Base-by-base conservation (phyloP, 2,797 vertebrate genomes). In the Melanotaenia trifasciata region DNA sequence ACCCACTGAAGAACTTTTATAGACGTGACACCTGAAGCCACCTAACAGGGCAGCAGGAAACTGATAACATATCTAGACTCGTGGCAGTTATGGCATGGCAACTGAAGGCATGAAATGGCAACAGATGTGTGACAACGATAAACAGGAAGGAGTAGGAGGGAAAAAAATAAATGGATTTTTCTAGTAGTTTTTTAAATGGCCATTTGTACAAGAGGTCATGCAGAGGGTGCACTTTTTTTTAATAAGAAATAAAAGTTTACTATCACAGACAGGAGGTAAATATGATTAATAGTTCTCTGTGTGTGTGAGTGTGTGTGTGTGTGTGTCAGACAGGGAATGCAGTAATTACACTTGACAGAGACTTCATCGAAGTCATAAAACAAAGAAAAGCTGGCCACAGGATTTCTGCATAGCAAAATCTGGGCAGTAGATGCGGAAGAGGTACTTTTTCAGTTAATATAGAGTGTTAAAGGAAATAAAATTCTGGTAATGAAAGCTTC, bases 331-430 rank as follows among this genome's bases (percentile, higher is more conserved):
- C 28, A 28, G 28, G 28, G 38, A 70, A 76, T 35, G 58, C 22
- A 54, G 56, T n/a, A 1, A 4, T 54, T 28, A 38, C 20, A 16
- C 43, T 70, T 56, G 61, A 83, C 35, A 68, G 58, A 79, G 85
- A 94, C 93, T 94, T 95, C 94, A 94, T 67, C 89, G 91, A 94
- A 95, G 93, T 87, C 91, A 92, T 90, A 92, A 90, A 87, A 84
- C 63, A 80, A 87, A 85, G 61, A 70, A 67, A 88, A 76, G 18
- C 74, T 80, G 74, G 80, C 84, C 60, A 51, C 75, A 80, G 56
- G 58, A 90, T 66, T 77, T 76, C 79, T 85, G 84, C 84, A 91
- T 54, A 81, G 84, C 84, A 81, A 87, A 86, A 87, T 84, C 80
- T 80, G 84, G 81, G 64, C 62, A 87, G 57, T 73, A 78, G 74